These are phyloP conservation scores for Anguilla rostrata DNA, from an alignment of 2,113 vertebrate species.

Conservation along the genomic window DNA sequence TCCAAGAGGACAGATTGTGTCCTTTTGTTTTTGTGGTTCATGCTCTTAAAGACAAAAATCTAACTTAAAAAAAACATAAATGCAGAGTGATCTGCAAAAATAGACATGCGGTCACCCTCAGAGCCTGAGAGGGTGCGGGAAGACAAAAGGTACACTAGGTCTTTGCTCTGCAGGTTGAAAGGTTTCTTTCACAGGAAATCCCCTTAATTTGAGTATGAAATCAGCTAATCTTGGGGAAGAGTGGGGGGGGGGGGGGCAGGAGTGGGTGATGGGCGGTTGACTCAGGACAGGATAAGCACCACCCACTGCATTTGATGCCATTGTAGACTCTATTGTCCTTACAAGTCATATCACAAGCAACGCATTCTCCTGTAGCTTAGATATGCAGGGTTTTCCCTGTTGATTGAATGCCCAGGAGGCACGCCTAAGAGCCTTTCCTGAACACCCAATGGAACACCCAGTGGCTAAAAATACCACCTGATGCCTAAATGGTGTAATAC, in stretches of 20 bases:
- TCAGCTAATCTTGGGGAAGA: slow-evolving; percentile 4
- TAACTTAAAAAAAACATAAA: neutral
- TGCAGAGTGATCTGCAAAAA: neutral
- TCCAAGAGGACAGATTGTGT: neutral
- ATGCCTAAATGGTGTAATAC: neutral
- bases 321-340: neutral
- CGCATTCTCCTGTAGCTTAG: neutral
- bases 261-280: neutral
- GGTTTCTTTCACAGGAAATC: slow-evolving; percentile 33
- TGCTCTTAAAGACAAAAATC: neutral
- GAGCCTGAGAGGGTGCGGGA: slow-evolving; percentile 24
- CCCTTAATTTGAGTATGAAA: slow-evolving; percentile 29
- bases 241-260: neutral
- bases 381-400: neutral
- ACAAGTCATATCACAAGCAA: neutral
- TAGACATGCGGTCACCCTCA: slow-evolving; percentile 20
- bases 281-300: slow-evolving; percentile 17
- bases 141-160: slow-evolving; percentile 16
- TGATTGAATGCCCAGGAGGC: neutral
- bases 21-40: neutral
- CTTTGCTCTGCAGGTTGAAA: slow-evolving; percentile 20
- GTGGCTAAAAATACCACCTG: neutral
- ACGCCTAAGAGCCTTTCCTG: neutral
- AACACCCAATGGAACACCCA: neutral
- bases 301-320: neutral